Percentiles rank a stretch among this genome's conserved stretches.
Conservation (phyloP, 2,797 vertebrate genomes). For the Clarias laeviceps region DNA sequence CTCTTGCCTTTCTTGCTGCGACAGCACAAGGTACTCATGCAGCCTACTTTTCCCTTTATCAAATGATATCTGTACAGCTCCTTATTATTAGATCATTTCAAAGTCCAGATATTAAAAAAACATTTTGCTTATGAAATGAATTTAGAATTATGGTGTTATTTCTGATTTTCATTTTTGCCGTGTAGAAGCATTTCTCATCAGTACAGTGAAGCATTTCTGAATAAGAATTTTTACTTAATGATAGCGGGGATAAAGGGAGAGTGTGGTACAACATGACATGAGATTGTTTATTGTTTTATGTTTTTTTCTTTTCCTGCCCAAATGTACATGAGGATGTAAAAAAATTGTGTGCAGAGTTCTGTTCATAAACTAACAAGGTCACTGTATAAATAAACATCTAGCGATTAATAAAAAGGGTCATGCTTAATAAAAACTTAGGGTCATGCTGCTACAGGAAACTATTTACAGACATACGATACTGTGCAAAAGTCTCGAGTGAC, state of each 20-base stretch:
- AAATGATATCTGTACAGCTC: background rate
- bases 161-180: background rate
- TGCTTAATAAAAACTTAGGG: background rate
- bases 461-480: too few species aligned
- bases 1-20: slow-evolving; percentile 94
- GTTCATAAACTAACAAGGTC: background rate
- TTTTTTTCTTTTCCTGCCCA: background rate
- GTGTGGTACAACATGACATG: background rate
- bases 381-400: background rate
- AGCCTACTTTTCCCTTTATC: background rate
- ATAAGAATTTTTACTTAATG: background rate
- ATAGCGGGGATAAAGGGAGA: background rate
- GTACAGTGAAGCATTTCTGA: background rate
- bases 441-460: background rate
- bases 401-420: too few species aligned
- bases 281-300: background rate
- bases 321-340: background rate
- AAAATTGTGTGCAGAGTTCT: background rate
- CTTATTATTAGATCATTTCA: background rate
- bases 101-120: background rate
- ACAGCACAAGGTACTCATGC: slow-evolving; percentile 89
- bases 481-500: too few species aligned
- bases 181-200: background rate
- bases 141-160: background rate
- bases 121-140: background rate